phyloP scores from a whole-genome alignment of 2,113 vertebrate species.

The Coracopsis vasa region DNA sequence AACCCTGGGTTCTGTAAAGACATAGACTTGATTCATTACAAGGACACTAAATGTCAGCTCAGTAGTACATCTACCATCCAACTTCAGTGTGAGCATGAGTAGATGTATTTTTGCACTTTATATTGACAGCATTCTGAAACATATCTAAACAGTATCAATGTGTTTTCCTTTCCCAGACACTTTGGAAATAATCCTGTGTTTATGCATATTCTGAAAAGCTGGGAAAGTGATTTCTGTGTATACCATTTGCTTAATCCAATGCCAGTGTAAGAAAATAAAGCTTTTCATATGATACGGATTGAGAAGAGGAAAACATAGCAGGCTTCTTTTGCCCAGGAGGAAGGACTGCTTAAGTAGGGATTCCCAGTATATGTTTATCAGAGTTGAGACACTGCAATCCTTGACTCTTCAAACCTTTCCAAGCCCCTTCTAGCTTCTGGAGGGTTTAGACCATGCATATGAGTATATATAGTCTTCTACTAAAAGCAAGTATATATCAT shows the following conservation, averaged over 20 bases:
- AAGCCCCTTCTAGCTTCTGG: neutral
- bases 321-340: neutral
- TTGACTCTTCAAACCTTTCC: neutral
- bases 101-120: neutral
- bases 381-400: neutral
- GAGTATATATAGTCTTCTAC: neutral
- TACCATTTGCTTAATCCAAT: neutral
- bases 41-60: constrained; percentile 17
- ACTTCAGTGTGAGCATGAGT: neutral
- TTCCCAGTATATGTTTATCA: neutral
- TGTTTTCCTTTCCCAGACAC: neutral
- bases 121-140: neutral
- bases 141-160: neutral
- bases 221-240: neutral
- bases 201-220: neutral
- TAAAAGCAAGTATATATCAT: neutral
- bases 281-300: neutral
- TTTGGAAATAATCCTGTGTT: neutral
- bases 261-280: neutral
- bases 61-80: neutral
- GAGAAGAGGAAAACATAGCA: neutral
- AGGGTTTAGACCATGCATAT: neutral
- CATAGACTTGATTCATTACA: neutral
- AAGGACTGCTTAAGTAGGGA: neutral
- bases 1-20: neutral